Percentiles rank a stretch among this genome's conserved stretches.
These are phyloP conservation scores for Chionis minor DNA, from an alignment of 2,113 vertebrate genomes.

Conservation along the genomic window DNA sequence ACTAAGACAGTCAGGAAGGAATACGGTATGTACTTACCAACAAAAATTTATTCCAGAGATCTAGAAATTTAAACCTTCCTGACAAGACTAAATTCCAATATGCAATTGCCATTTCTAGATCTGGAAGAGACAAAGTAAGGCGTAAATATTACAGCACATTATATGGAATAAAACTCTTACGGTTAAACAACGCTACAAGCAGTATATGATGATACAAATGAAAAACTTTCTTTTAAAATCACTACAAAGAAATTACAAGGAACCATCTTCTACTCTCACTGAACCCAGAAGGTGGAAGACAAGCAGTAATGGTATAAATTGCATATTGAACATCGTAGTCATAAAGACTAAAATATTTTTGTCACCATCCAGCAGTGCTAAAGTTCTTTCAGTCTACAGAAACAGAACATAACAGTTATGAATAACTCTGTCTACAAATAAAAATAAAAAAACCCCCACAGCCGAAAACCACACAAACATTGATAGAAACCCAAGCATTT, in stretches of 20 bases:
- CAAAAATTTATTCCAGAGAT: constrained; percentile 97
- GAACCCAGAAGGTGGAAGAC: background rate
- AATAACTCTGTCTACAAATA: background rate
- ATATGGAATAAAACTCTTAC: background rate
- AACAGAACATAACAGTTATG: background rate
- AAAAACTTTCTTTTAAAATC: background rate
- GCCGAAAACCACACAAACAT: background rate
- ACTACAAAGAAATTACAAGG: background rate
- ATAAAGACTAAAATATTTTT: background rate
- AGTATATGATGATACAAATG: background rate
- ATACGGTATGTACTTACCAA: constrained; percentile 78
- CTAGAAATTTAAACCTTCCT: constrained; percentile 95
- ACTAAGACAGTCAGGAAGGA: background rate
- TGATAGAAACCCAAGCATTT: background rate
- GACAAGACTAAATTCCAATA: constrained; percentile 96
- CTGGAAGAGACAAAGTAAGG: constrained; percentile 72
- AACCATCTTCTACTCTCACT: background rate
- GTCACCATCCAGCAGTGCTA: background rate
- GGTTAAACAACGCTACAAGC: background rate
- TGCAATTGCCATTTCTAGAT: constrained; percentile 96
- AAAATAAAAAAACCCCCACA: background rate
- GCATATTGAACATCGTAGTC: background rate
- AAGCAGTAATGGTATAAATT: background rate
- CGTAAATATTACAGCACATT: background rate
- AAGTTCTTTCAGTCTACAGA: background rate